phyloP scores from a whole-genome alignment of 1,140 invertebrate species.

The Magallana ariakensis region DNA sequence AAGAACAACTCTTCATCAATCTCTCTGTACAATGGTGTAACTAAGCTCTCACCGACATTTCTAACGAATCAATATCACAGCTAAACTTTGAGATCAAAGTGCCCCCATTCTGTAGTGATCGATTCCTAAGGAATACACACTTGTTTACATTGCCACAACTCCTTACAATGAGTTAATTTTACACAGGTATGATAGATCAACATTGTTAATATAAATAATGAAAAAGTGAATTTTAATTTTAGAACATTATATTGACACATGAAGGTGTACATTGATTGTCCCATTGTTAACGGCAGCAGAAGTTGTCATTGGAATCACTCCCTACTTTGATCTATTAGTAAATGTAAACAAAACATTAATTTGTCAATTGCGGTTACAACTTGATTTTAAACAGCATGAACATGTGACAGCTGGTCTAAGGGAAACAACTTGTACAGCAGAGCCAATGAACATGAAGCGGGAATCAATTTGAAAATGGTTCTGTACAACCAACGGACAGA shows the following conservation, averaged over 20 bases:
- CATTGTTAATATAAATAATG: background rate
- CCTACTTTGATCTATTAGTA: no score
- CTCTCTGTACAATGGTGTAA: background rate
- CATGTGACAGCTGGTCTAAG: background rate
- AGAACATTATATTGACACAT: no score
- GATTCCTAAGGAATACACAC: background rate
- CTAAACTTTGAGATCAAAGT: background rate
- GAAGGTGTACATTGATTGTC: no score
- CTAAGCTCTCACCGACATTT: background rate
- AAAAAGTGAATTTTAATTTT: background rate
- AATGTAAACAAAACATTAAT: no score
- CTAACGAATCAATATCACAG: constrained; percentile 14
- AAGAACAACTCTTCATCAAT: background rate
- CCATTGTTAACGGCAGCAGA: no score
- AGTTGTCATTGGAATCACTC: no score
- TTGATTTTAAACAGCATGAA: no score
- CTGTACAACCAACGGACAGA: no score
- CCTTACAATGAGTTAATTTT: background rate
- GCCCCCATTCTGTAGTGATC: background rate
- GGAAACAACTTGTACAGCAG: background rate
- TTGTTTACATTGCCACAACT: background rate
- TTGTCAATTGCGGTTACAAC: no score
- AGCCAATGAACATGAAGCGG: no score
- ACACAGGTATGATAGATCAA: background rate
- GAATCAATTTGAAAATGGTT: no score